Conservation (phyloP, 2,888 invertebrate species). For the Autographa gamma region DNA sequence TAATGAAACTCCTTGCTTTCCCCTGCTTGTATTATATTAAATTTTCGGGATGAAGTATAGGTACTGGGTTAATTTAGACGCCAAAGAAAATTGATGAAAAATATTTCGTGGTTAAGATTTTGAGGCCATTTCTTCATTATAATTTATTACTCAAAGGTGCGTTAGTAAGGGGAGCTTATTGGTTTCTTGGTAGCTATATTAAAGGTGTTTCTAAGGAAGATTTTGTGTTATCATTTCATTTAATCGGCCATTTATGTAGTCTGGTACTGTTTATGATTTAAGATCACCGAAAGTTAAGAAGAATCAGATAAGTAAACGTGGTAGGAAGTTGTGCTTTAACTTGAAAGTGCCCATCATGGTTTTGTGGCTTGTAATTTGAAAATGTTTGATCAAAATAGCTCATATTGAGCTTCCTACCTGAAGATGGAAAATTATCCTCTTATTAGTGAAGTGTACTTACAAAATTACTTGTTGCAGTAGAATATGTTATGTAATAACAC, state of each 20-base stretch:
- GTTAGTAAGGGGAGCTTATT: background rate
- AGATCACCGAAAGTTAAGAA: too few relatives aligned
- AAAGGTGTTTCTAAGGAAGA: conserved; percentile 1
- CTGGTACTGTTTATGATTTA: too few relatives aligned
- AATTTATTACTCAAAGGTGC: conserved; percentile 28
- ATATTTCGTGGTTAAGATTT: conserved; percentile 24
- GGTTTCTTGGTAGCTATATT: background rate
- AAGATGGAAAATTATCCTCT: too few relatives aligned
- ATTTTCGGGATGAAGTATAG: conserved; percentile 44
- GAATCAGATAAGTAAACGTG: too few relatives aligned
- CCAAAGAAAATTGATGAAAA: conserved; percentile 19
- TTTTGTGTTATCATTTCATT: background rate
- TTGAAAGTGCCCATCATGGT: too few relatives aligned
- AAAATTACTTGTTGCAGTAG: too few relatives aligned
- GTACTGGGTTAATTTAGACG: conserved; percentile 46
- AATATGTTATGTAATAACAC: background rate
- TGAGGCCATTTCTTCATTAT: conserved; percentile 30
- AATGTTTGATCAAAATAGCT: too few relatives aligned
- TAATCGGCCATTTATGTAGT: too few relatives aligned
- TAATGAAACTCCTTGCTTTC: conserved; percentile 51
- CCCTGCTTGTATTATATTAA: conserved; percentile 49
- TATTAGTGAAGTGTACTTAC: too few relatives aligned
- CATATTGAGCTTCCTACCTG: too few relatives aligned
- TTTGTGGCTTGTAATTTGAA: too few relatives aligned
- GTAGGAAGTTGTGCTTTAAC: too few relatives aligned